Conservation (phyloP, 1,140 invertebrate genomes). For the Meloidogyne floridensis region DNA sequence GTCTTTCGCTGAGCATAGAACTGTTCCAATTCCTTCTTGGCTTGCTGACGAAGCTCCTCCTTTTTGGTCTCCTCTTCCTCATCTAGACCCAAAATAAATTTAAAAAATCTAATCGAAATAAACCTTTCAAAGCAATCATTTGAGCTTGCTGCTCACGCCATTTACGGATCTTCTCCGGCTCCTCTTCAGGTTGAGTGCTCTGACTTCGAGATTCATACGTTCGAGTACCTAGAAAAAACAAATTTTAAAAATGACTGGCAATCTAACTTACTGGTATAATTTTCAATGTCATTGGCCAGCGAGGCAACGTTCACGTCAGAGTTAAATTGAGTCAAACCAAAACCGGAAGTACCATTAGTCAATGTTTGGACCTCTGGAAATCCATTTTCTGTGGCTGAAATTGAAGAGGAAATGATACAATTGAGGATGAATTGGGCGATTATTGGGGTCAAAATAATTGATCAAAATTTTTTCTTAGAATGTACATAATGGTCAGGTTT, state of each 20-base stretch:
- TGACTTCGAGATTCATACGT: constrained; percentile 32
- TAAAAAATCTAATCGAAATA: constrained; percentile 11
- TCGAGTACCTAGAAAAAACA: background rate
- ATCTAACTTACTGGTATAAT: background rate
- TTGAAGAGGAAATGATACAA: background rate
- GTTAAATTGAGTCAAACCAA: constrained; percentile 38
- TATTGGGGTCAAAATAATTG: background rate
- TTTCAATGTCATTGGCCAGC: background rate
- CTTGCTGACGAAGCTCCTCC: constrained; percentile 48
- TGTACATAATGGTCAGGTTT: too few species aligned
- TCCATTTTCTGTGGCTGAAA: background rate
- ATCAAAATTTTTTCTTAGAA: too few species aligned
- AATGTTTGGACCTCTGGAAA: constrained; percentile 4
- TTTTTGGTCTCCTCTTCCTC: constrained; percentile 52
- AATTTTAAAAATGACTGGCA: too few species aligned
- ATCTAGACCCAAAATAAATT: constrained; percentile 42
- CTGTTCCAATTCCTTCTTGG: constrained; percentile 55
- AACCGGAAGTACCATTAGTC: constrained; percentile 34
- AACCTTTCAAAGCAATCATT: constrained; percentile 49
- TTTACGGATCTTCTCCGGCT: constrained; percentile 59
- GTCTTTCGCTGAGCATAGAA: constrained; percentile 48
- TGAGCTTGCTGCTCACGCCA: constrained; percentile 51
- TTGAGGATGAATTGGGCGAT: background rate
- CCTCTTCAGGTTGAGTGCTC: constrained; percentile 38
- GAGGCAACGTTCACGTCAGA: constrained; percentile 23